phyloP scores from a whole-genome alignment of 2,113 vertebrate species.

The Hippotragus niger region DNA sequence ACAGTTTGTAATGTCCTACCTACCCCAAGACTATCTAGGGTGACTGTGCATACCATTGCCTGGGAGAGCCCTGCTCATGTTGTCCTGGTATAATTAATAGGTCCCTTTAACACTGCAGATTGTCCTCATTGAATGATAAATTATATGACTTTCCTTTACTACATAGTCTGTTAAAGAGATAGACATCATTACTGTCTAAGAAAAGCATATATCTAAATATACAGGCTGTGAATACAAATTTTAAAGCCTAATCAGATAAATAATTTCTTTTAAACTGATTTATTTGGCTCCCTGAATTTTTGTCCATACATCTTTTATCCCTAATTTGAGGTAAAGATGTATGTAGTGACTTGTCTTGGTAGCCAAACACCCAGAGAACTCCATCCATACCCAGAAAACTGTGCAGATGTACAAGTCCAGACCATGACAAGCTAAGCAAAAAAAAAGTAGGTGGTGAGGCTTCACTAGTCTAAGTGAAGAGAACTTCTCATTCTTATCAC shows the following conservation, averaged over 20 bases:
- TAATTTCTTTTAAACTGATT: background rate
- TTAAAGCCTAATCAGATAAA: background rate
- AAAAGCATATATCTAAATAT: background rate
- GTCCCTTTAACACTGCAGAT: background rate
- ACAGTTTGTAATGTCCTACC: background rate
- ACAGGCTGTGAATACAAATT: background rate
- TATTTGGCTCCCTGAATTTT: background rate
- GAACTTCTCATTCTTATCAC: background rate
- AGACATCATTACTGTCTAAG: background rate
- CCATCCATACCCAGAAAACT: background rate
- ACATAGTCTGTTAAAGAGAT: background rate
- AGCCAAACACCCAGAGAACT: background rate
- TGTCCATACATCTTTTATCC: background rate
- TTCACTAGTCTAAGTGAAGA: background rate
- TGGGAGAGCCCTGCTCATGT: background rate
- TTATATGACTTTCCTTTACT: background rate
- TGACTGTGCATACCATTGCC: background rate
- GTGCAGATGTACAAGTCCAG: background rate
- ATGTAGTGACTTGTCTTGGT: background rate
- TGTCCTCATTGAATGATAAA: background rate
- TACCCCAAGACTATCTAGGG: background rate
- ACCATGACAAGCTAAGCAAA: background rate
- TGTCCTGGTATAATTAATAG: background rate
- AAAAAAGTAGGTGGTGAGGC: background rate
- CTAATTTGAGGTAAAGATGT: background rate